Base-by-base conservation (phyloP, 2,888 invertebrate species). In the Plebejus argus region DNA sequence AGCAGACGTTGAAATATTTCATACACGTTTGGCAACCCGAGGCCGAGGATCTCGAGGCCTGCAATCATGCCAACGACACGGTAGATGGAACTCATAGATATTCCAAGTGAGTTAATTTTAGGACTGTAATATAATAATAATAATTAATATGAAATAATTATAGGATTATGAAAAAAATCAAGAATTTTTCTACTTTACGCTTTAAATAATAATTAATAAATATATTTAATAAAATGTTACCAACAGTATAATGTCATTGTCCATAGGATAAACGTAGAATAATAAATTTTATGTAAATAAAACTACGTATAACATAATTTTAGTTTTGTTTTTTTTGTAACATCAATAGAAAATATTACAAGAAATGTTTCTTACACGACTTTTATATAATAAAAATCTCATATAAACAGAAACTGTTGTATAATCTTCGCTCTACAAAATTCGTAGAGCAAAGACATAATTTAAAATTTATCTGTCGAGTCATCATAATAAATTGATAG, bases 201-300 rank as follows among this genome's bases (percentile, higher is more conserved):
- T 58, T 58, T n/a, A 61, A 23, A 61, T 61, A 23, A 23, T 12
- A 49, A 20, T 49, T 72, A 20, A 72, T 23, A 35, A 56, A 56
- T 20, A 3, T 58, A 53, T 28, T 18, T 18, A 66, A 7, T 15
- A 61, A 72, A 72, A 53, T 74, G 74, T 74, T 74, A 74, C 74
- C 74, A 74, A 20, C 12, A 20, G 6, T 39, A 20, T 20, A 72
- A 12, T 35, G 10, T 20, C 15, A 23, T n/a, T n/a, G n/a, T 35
- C 35, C 39, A 20, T 20, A 33, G n/a, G 12, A 39, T 72, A 20
- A 39, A n/a, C 33, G 39, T 45, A 28, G 3, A 23, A 15, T 20
- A 15, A 49, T 15, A 71, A n/a, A 58, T 6, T 39, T n/a, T 20
- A 10, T 20, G 15, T 20, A 33, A 35, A 72, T 45, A 72, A 72